Percentiles rank a stretch among this genome's conserved stretches.
These are phyloP conservation scores for Trachelus iudaicus DNA, from an alignment of 2,888 invertebrate species.

Conservation along the genomic window DNA sequence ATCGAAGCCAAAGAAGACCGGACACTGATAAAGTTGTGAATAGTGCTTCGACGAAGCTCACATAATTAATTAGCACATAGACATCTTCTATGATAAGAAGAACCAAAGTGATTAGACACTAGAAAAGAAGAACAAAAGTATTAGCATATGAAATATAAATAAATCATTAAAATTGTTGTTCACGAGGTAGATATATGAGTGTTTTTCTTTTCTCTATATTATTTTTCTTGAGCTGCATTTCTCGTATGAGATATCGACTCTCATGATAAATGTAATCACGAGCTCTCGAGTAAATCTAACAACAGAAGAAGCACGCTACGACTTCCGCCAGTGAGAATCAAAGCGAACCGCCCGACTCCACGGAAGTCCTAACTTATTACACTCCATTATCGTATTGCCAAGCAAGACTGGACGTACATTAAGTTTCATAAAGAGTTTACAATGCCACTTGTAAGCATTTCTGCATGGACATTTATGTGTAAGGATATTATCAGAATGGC, in stretches of 20 bases:
- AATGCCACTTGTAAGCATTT: background rate
- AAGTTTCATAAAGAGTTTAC: background rate
- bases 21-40: constrained; percentile 88
- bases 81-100: constrained; percentile 86
- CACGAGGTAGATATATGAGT: background rate
- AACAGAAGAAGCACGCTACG: background rate
- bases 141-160: background rate
- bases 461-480: background rate
- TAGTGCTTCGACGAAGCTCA: constrained; percentile 90
- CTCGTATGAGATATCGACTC: background rate
- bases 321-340: constrained; percentile 23
- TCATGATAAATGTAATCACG: background rate
- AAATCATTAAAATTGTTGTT: background rate
- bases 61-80: constrained; percentile 89
- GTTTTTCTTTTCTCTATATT: background rate
- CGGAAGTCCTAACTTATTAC: constrained; percentile 35
- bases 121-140: constrained; percentile 57
- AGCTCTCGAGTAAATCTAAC: background rate
- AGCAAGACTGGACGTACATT: constrained; percentile 12
- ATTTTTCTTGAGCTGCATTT: background rate
- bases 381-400: constrained; percentile 24
- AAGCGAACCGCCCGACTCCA: constrained; percentile 20
- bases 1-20: constrained; percentile 87
- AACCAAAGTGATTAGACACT: constrained; percentile 87
- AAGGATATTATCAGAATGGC: background rate